Evolutionary conservation across 1,140 invertebrate genomes (phyloP).

Genomic region (Cataglyphis hispanica): DNA sequence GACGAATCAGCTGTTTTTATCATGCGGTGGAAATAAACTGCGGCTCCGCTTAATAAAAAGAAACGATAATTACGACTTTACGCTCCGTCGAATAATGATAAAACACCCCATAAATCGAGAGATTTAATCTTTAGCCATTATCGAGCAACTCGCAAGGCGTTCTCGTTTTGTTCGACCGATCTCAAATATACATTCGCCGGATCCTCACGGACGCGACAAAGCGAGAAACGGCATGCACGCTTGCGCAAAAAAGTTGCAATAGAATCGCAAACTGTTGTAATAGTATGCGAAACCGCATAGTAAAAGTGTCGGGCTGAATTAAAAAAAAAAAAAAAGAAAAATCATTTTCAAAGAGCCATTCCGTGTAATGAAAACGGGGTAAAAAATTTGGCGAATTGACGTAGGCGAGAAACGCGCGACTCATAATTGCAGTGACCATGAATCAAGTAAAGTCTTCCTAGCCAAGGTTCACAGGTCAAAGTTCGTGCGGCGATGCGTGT

Average conservation of each 20-base stretch:
- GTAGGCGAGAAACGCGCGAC: background rate
- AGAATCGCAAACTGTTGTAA: background rate
- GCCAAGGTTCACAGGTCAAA: slow-evolving; percentile 68
- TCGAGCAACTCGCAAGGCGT: background rate
- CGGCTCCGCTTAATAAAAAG: slow-evolving; percentile 11
- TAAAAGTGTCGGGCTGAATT: background rate
- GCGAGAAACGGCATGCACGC: background rate
- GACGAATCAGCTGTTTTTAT: slow-evolving; percentile 23
- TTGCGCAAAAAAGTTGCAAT: slow-evolving; percentile 9
- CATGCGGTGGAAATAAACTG: background rate
- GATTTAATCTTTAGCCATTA: background rate
- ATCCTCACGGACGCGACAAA: background rate
- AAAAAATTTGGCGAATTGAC: background rate
- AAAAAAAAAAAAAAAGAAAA: background rate
- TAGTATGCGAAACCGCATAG: no score
- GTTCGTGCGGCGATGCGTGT: slow-evolving; percentile 50
- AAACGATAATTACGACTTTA: slow-evolving; percentile 27
- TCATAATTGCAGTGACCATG: slow-evolving; percentile 72
- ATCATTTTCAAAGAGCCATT: background rate
- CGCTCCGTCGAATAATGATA: background rate
- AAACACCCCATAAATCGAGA: slow-evolving; percentile 8
- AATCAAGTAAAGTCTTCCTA: slow-evolving; percentile 72
- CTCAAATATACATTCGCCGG: background rate
- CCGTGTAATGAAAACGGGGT: background rate
- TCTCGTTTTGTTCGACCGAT: slow-evolving; percentile 2